Base-by-base conservation (phyloP, 35 echinoderm and acorn worm species). In the Holothuria glaberrima region DNA sequence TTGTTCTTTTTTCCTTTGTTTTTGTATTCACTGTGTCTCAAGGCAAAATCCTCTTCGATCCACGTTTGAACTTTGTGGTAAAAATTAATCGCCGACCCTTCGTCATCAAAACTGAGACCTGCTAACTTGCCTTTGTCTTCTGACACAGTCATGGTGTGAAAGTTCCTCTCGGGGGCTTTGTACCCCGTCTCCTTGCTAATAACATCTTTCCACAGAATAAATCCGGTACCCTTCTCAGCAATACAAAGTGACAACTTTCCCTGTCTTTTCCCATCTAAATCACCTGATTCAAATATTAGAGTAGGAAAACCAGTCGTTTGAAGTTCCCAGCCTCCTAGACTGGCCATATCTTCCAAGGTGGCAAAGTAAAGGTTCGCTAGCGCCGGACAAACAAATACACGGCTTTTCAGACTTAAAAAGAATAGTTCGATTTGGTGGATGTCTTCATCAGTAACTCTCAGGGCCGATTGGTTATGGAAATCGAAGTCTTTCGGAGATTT, bases 91-190 rank as follows among this genome's bases (percentile, higher is more conserved):
- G 93, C 97, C 0, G 97, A 91, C 0, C 33, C 62, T 77, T 93
- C 93, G 48, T 95, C 91, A 30, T 99, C 97, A 77, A 99, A 99
- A 93, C 97, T 99, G 54, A 99, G 80, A 13, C 93, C 97, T 32
- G 93, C 93, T 58, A 99, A 56, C 86, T 86, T 91, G 25, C 70
- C 61, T 70, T 63, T 46, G 69, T 93, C 93, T 17, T 36, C 46
- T 56, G 93, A 91, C 10, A 89, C 41, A 3, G 82, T 83, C 71
- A 99, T 69, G 0, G 97, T 99, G 59, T 99, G 97, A 91, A 99
- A 99, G 13, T 91, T 95, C 58, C 89, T 95, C 77, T 86, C 93
- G 0, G 97, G 93, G 17, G 97, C 75, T 86, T 95, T 94, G 85
- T 99, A 99, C 10, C 71, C 68, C 27, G 75, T 95, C 4, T 93